Evolutionary conservation across 1,140 invertebrate species (phyloP).

Genomic region (Prorops nasuta): DNA sequence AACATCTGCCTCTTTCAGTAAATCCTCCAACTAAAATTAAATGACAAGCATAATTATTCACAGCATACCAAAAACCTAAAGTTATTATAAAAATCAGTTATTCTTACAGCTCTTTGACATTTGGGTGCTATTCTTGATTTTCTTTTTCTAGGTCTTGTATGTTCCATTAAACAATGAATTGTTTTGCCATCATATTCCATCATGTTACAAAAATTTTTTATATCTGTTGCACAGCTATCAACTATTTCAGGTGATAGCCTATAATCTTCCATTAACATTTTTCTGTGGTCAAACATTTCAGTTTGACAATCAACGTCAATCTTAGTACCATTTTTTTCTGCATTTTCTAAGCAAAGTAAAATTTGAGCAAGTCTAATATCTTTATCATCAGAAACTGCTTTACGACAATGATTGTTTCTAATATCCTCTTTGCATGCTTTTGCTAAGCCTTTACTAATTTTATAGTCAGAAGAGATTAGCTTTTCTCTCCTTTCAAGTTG

Average conservation of each 20-base stretch:
- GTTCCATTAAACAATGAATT: conserved; percentile 94
- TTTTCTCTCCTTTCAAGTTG: conserved; percentile 83
- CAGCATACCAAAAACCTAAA: too few species aligned
- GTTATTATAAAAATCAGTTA: conserved; percentile 2
- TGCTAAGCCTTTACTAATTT: conserved; percentile 83
- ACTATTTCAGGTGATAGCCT: conserved; percentile 90
- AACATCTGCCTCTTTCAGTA: conserved; percentile 79
- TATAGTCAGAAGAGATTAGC: conserved; percentile 88
- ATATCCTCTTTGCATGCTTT: conserved; percentile 91
- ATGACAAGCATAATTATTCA: conserved; percentile 7
- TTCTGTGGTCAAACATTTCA: conserved; percentile 88
- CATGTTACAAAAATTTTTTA: conserved; percentile 69
- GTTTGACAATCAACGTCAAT: conserved; percentile 74
- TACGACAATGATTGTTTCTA: conserved; percentile 73
- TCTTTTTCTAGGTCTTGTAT: conserved; percentile 67
- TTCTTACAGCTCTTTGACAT: conserved; percentile 68
- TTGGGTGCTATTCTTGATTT: conserved; percentile 63
- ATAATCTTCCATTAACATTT: conserved; percentile 91
- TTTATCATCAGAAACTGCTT: conserved; percentile 75
- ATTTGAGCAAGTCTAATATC: conserved; percentile 86
- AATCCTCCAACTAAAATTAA: conserved; percentile 63
- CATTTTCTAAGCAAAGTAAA: conserved; percentile 88
- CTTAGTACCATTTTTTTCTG: conserved; percentile 73
- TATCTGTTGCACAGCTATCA: conserved; percentile 83
- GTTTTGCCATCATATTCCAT: conserved; percentile 82